Evolutionary conservation across 2,888 invertebrate species (phyloP).

Genomic region (Philopedon plagiatum): DNA sequence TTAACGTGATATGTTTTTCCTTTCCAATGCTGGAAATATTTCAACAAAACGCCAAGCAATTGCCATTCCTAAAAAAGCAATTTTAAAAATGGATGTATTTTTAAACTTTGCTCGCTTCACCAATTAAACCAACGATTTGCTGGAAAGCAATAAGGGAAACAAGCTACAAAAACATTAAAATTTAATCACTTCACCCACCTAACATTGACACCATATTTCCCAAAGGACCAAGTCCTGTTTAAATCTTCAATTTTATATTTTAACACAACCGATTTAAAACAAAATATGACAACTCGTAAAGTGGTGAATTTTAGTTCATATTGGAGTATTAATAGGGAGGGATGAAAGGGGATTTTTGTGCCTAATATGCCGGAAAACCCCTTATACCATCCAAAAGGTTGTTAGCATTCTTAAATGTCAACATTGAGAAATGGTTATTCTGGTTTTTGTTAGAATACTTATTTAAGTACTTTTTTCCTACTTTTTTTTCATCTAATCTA

Average conservation of each 20-base stretch:
- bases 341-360: no score
- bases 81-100: not conserved
- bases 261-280: slow-evolving; percentile 13
- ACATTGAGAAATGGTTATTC: no score
- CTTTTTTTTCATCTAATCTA: no score
- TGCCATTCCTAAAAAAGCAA: not conserved
- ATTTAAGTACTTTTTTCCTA: no score
- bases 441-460: no score
- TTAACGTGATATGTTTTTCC: no score
- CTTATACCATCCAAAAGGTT: no score
- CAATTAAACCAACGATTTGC: not conserved
- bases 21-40: no score
- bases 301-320: not conserved
- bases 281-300: not conserved
- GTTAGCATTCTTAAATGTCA: no score
- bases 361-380: no score
- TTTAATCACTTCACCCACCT: not conserved
- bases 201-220: slow-evolving; percentile 26
- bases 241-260: slow-evolving; percentile 26
- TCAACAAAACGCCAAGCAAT: no score
- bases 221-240: slow-evolving; percentile 11
- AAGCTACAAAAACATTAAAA: slow-evolving; percentile 21
- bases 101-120: not conserved
- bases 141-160: slow-evolving; percentile 3
- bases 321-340: not conserved